Base-by-base conservation (phyloP, 2,888 invertebrate species). In the Spodoptera picta region DNA sequence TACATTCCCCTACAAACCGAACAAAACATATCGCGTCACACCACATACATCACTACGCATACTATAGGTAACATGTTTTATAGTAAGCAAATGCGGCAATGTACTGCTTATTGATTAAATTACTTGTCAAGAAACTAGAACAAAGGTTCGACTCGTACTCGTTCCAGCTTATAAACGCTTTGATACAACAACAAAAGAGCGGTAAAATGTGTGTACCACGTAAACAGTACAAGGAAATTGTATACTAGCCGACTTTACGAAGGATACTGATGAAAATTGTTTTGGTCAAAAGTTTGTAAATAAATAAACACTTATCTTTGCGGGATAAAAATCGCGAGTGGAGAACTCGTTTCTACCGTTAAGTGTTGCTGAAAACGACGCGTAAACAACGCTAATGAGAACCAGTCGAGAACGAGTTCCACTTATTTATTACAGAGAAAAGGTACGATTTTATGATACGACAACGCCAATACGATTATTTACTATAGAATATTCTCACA, bases 321-420 rank as follows among this genome's bases (percentile, higher is more conserved):
- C 63, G 65, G 74, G 75, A 83, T 83, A 83, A 88, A 73, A 88
- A 88, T 84, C 82, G 83, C 85, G 87, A 86, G 84, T 82, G 76
- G 75, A 83, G 84, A 92, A 93, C 94, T 70, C 77, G 94, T 93
- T 91, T 91, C 71, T 92, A 91, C 94, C 91, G 94, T 93, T 94
- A 91, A 75, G 73, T 79, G 69, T 81, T 79, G 77, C 90, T 91
- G 92, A 92, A 92, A 89, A 86, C 84, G 77, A 84, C 83, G 81
- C 83, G 87, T 86, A 89, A 91, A 87, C 87, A 88, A 74, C 76
- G 74, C 71, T 72, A 83, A 80, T 75, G 84, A 82, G 68, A 83
- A 85, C 88, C 86, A 80, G 84, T 84, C 84, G 72, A 71, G 76
- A 87, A 91, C 91, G 74, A 83, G 91, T 90, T 79, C 77, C 70